Evolutionary conservation across 2,797 vertebrate genomes (phyloP), one percentile per base, ranked within the genome.

Genomic region (Pipistrellus pipistrellus): DNA sequence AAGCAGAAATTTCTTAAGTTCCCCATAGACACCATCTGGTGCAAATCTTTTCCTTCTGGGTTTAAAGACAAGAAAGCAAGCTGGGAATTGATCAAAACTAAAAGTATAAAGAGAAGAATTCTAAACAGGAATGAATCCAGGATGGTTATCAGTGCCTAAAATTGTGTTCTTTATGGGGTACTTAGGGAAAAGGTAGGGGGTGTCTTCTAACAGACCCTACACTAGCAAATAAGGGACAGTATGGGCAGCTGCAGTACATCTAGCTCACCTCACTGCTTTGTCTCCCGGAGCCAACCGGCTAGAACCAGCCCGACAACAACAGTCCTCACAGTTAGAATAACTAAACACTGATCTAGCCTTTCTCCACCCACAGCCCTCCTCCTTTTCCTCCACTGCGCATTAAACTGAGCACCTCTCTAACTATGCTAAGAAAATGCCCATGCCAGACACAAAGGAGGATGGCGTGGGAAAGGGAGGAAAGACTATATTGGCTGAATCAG

Each of bases 221-320:
- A 12, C 32, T 25, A 11, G 27, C 72, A 76, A 89, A 85, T 73
- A 64, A 69, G 83, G 18, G 85, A 64, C 46, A n/a, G 94, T 15
- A 71, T 20, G 27, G 0, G 80, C 93, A 81, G 92, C 88, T 77
- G 78, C 75, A 27, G 25, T 30, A 27, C 87, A 85, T 62, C 73
- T 51, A 76, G 85, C 83, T 95, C 64, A 78, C 85, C 30, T 44
- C 30, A 35, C 72, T 2, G 73, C 57, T 95, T 94, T 75, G 82
- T 90, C 85, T 68, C 82, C 88, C n/a, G 15, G 95, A 92, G 57
- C 83, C 93, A 97, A 94, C 96, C 82, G 68, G 96, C 94, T 93
- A 86, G 62, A 96, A 96, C 96, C 96, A 95, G 93, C 85, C 68
- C 2, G 64, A 73, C 95, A 93, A 95, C 96, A 90, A 73, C 21